A percentile compares a stretch with the other conserved stretches of the same genome.
Evolutionary conservation across 1,140 invertebrate species (phyloP).

Genomic region (Mactra quadrangularis): DNA sequence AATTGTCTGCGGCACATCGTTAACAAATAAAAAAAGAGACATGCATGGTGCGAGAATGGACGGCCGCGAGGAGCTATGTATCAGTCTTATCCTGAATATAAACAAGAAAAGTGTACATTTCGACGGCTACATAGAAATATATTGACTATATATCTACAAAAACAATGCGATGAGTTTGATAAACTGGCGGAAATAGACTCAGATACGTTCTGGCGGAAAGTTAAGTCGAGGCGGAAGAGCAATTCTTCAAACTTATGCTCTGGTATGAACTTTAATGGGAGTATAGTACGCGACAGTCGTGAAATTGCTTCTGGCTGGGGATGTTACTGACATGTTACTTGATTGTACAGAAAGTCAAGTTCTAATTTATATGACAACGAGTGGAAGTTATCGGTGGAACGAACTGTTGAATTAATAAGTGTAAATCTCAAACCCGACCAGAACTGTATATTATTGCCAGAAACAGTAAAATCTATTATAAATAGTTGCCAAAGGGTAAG

Average conservation of each 20-base stretch:
- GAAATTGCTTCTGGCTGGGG: constrained; percentile 4
- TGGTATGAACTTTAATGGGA: constrained; percentile 19
- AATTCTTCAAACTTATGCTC: not conserved
- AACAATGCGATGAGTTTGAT: constrained; percentile 1
- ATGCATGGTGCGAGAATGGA: not conserved
- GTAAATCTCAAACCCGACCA: not conserved
- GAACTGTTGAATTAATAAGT: not conserved
- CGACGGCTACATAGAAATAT: constrained; percentile 14
- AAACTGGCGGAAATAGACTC: not conserved
- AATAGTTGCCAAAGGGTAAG: not conserved
- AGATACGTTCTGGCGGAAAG: not conserved
- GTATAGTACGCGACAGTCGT: constrained; percentile 1
- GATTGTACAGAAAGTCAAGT: not conserved
- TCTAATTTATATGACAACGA: not conserved
- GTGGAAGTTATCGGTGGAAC: not conserved
- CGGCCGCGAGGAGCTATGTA: too few relatives aligned
- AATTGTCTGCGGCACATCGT: not conserved
- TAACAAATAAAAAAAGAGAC: not conserved
- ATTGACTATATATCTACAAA: not conserved
- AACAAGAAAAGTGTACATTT: not conserved
- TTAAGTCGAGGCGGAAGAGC: not conserved
- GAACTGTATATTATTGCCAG: constrained; percentile 1
- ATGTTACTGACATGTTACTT: constrained; percentile 18
- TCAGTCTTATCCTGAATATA: not conserved
- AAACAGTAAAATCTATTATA: not conserved